Conservation (phyloP, 2,113 vertebrate genomes). For the Larimichthys crocea region DNA sequence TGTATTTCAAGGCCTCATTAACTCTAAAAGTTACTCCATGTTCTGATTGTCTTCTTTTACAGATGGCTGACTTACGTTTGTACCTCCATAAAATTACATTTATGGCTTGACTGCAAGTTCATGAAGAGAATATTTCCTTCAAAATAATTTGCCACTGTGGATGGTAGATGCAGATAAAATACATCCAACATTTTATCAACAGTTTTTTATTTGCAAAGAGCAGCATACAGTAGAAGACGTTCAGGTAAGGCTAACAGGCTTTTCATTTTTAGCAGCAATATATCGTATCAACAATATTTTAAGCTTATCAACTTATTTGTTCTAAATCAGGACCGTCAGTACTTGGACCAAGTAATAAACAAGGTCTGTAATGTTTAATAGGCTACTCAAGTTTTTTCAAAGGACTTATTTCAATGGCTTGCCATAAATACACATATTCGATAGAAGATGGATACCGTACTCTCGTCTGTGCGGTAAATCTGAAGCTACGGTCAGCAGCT, state of each 20-base stretch:
- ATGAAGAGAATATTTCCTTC: background rate
- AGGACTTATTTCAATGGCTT: too few species aligned
- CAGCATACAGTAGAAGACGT: background rate
- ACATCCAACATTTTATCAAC: background rate
- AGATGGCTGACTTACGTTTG: constrained; percentile 20
- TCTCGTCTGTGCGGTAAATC: background rate
- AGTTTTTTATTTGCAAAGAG: background rate
- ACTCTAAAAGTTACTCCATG: constrained; percentile 20
- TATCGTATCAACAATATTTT: background rate
- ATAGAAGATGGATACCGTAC: background rate
- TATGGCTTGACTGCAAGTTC: background rate
- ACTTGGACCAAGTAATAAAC: background rate
- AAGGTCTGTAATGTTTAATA: background rate
- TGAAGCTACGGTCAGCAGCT: background rate
- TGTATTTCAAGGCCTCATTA: constrained; percentile 18
- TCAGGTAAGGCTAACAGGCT: background rate
- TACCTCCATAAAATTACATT: constrained; percentile 9
- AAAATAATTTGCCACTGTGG: background rate
- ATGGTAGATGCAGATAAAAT: too few species aligned
- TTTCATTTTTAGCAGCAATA: background rate
- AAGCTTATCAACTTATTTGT: background rate
- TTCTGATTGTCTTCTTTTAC: constrained; percentile 19
- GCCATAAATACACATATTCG: background rate
- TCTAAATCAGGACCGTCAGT: background rate
- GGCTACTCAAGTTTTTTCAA: background rate